Conservation (phyloP, 2,113 vertebrate species). For the Labeo rohita region DNA sequence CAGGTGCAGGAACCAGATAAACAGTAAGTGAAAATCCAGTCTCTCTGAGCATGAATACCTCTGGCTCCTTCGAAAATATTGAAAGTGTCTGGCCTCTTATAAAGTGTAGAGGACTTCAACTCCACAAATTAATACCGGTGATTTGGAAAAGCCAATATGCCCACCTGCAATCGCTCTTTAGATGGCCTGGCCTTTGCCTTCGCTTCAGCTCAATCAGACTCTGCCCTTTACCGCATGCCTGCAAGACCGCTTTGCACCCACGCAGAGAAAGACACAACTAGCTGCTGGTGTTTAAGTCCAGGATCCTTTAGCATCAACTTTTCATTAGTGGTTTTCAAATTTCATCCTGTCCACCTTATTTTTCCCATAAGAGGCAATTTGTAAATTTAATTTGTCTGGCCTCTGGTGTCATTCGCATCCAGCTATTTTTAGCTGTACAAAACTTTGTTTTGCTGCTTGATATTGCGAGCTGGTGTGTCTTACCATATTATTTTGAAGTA, state of each 20-base stretch:
- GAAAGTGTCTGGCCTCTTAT: constrained; percentile 59
- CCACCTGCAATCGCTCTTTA: constrained; percentile 56
- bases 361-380: no score
- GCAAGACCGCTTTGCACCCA: neutral
- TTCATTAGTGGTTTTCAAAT: neutral
- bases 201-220: constrained; percentile 60
- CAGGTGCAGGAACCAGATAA: constrained; percentile 93
- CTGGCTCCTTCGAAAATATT: constrained; percentile 75
- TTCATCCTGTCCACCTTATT: neutral
- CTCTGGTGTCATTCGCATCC: no score
- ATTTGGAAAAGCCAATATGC: constrained; percentile 64
- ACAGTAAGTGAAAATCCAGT: constrained; percentile 82
- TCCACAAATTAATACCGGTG: constrained; percentile 69
- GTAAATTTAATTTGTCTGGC: no score
- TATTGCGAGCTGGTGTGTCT: no score
- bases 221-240: constrained; percentile 66
- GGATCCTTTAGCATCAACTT: neutral
- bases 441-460: no score
- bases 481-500: no score
- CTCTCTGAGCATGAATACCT: constrained; percentile 66
- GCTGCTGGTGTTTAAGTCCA: neutral
- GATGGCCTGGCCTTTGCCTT: constrained; percentile 53
- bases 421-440: no score
- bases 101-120: constrained; percentile 65
- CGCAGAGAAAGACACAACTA: constrained; percentile 8